phyloP scores from a whole-genome alignment of 2,113 vertebrate genomes.

The Bujurquina vittata region DNA sequence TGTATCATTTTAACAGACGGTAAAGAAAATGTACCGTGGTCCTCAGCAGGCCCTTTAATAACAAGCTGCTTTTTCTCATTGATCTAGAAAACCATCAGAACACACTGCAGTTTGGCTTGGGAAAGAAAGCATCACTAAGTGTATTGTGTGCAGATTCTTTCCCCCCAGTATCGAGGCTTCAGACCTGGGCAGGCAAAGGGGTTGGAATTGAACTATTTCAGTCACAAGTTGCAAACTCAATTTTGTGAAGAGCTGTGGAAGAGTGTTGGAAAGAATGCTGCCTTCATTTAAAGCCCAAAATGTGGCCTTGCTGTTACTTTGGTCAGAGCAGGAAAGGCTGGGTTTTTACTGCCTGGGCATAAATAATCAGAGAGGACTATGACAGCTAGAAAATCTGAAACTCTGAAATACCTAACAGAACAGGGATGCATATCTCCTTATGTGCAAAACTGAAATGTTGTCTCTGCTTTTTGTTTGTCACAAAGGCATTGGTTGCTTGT shows the following conservation, averaged over 20 bases:
- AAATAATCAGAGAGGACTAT: neutral
- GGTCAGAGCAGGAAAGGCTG: neutral
- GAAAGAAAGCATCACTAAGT: neutral
- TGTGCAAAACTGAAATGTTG: neutral
- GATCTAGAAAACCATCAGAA: neutral
- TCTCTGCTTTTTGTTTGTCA: neutral
- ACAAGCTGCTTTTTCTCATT: neutral
- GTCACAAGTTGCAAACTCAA: neutral
- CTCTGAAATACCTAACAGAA: neutral
- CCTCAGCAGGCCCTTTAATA: neutral
- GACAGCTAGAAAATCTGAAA: too few relatives aligned
- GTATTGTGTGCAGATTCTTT: neutral
- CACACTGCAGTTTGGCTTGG: neutral
- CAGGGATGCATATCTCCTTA: neutral
- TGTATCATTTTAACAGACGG: neutral
- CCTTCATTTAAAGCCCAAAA: neutral
- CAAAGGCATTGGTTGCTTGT: neutral
- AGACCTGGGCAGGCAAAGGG: neutral
- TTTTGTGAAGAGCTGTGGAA: neutral
- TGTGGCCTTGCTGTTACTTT: neutral
- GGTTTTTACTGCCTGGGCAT: neutral
- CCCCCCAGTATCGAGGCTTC: neutral
- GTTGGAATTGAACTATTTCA: neutral
- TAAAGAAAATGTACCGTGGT: neutral
- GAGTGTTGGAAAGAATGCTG: neutral